A percentile compares a stretch with the other conserved stretches of the same genome.
phyloP scores from a whole-genome alignment of 1,140 invertebrate species.

The Cylas formicarius region DNA sequence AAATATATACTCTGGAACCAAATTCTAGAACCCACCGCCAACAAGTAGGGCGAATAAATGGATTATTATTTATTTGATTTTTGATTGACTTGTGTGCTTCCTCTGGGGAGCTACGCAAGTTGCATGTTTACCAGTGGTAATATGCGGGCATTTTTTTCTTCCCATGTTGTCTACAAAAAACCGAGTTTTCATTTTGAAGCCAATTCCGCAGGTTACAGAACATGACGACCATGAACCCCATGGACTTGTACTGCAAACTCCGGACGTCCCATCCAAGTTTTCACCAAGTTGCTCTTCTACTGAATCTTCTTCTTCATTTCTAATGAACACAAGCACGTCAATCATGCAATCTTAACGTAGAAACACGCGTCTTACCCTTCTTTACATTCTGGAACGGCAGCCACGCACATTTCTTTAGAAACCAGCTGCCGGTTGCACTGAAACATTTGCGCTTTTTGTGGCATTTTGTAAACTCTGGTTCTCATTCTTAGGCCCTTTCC shows the following conservation, averaged over 20 bases:
- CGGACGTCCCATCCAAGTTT: constrained; percentile 36
- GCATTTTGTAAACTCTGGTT: constrained; percentile 64
- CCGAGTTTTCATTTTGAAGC: constrained; percentile 64
- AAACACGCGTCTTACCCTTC: constrained; percentile 33
- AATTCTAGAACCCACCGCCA: too few relatives aligned
- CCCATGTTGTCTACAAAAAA: constrained; percentile 65
- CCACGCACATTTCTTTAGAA: constrained; percentile 82
- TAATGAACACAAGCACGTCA: constrained; percentile 3
- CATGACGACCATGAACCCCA: constrained; percentile 80
- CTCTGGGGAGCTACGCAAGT: too few relatives aligned
- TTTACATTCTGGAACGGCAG: constrained; percentile 61
- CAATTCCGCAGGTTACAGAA: constrained; percentile 73
- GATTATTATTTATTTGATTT: too few relatives aligned
- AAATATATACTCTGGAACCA: too few relatives aligned
- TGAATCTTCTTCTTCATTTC: constrained; percentile 22
- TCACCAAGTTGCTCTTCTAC: constrained; percentile 33
- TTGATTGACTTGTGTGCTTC: too few relatives aligned
- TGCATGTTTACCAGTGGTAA: constrained; percentile 47
- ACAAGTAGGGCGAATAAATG: too few relatives aligned
- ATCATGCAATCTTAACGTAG: neutral
- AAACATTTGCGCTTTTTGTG: constrained; percentile 68
- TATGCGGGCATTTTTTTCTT: constrained; percentile 68
- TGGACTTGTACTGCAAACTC: constrained; percentile 61
- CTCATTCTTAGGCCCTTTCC: constrained; percentile 84
- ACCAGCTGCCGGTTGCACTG: constrained; percentile 74